These are phyloP conservation scores for Cyprinus carpio DNA, from an alignment of 2,113 vertebrate species.

Conservation along the genomic window DNA sequence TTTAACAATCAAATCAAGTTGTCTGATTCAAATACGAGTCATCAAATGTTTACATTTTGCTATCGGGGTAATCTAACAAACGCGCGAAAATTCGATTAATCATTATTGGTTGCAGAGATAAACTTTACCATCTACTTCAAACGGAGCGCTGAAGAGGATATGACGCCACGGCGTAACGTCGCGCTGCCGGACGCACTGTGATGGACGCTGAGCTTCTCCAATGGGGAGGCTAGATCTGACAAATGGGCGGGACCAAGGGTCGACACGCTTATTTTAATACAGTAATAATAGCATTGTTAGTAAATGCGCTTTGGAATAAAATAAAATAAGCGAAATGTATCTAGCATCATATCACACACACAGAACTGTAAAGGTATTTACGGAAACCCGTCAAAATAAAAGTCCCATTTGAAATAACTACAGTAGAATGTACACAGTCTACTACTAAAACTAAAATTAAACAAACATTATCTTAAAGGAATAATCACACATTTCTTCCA, in stretches of 20 bases:
- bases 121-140: constrained; percentile 28
- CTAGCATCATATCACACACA: too few species aligned
- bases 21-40: background rate
- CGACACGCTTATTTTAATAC: background rate
- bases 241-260: background rate
- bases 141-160: constrained; percentile 29
- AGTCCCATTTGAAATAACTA: too few species aligned
- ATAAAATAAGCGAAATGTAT: background rate
- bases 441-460: too few species aligned
- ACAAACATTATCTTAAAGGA: too few species aligned
- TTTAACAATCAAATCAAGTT: background rate
- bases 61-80: background rate
- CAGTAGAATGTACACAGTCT: too few species aligned
- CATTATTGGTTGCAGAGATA: background rate
- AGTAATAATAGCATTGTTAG: background rate
- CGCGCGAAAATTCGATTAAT: too few species aligned
- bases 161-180: constrained; percentile 27
- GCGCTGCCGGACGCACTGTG: background rate
- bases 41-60: background rate
- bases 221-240: background rate
- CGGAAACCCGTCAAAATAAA: too few species aligned
- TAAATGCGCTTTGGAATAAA: background rate
- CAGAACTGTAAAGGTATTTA: too few species aligned
- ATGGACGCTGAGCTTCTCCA: background rate
- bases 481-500: too few species aligned